Conservation (phyloP, 2,888 invertebrate species). For the Lithophane semibrunnea region DNA sequence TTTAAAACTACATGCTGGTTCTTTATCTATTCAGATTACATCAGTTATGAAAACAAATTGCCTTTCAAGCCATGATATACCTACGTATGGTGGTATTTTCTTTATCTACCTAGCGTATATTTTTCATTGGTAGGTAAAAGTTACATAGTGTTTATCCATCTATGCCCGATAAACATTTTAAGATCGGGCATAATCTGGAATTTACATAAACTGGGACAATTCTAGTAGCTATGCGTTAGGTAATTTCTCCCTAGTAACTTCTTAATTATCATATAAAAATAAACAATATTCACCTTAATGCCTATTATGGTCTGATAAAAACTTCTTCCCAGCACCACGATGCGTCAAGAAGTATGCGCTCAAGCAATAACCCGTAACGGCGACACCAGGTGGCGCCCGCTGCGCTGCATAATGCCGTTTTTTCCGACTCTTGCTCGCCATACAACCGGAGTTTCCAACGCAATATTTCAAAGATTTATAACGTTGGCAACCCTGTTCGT, state of each 20-base stretch:
- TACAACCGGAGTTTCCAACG: slow-evolving; percentile 67
- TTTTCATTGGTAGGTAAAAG: not conserved
- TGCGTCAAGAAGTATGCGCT: slow-evolving; percentile 63
- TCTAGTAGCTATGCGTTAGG: no score
- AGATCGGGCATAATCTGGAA: not conserved
- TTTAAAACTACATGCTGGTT: not conserved
- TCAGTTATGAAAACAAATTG: no score
- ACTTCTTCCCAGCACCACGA: slow-evolving; percentile 61
- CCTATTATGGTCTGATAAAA: slow-evolving; percentile 31
- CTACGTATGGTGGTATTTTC: not conserved
- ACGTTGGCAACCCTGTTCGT: slow-evolving; percentile 48
- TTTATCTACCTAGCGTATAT: not conserved
- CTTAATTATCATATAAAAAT: not conserved
- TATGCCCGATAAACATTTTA: not conserved
- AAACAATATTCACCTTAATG: not conserved
- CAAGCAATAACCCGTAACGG: slow-evolving; percentile 85
- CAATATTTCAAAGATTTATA: slow-evolving; percentile 70
- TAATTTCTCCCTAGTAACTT: not conserved
- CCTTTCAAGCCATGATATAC: not conserved
- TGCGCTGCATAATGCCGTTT: slow-evolving; percentile 85
- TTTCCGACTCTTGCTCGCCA: slow-evolving; percentile 76
- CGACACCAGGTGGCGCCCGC: slow-evolving; percentile 84
- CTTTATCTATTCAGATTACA: not conserved
- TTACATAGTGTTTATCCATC: not conserved
- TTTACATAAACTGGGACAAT: not conserved